Base-by-base conservation (phyloP, 2,797 vertebrate genomes). In the Acrossocheilus wenchowensis region DNA sequence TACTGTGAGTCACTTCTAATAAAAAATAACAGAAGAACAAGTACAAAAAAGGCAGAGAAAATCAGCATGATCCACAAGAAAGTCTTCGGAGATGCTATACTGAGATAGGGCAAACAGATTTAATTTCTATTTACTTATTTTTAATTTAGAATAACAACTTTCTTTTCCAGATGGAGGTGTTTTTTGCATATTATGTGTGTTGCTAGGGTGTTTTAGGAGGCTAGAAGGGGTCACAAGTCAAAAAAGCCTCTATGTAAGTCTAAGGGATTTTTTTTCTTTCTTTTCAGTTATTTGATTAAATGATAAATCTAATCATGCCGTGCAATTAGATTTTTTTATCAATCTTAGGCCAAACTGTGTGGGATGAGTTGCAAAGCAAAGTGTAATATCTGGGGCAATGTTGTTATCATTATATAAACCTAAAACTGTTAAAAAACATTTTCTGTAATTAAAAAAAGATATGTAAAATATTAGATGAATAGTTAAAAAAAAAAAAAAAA, bases 1-100 rank as follows among this genome's bases (percentile, higher is more conserved):
- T 48, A 75, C 72, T 48, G 71, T 41, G 68, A 73, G 68, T 73
- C 36, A 41, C 36, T 83, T 81, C 23, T 43, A 81, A 21, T 52
- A 48, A 71, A 50, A 45, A 50, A 64, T 23, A n/a, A 43, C 23
- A 50, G 5, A 26, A 78, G 23, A 62, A 30, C 23, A 62, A 41
- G 12, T 21, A 79, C 34, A 41, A 82, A 30, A 73, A 60, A 43
- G 2, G 7, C 12, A 73, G 9, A 73, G 14, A 57, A 81, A 79
- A 54, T 39, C 74, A 34, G 62, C 1, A 66, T 21, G 45, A 15
- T 81, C 26, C 10, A 14, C 14, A 0, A n/a, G 9, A 57, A 57
- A 26, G 9, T 7, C 0, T 73, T 72, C 7, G 5, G 77, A 26
- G 23, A 43, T 60, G 10, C 30, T 23, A 12, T 54, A 54, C 48